Percentiles rank a stretch among this genome's conserved stretches.
These are phyloP conservation scores for Pharmacophagus antenor DNA, from an alignment of 2,888 invertebrate genomes.

Conservation along the genomic window DNA sequence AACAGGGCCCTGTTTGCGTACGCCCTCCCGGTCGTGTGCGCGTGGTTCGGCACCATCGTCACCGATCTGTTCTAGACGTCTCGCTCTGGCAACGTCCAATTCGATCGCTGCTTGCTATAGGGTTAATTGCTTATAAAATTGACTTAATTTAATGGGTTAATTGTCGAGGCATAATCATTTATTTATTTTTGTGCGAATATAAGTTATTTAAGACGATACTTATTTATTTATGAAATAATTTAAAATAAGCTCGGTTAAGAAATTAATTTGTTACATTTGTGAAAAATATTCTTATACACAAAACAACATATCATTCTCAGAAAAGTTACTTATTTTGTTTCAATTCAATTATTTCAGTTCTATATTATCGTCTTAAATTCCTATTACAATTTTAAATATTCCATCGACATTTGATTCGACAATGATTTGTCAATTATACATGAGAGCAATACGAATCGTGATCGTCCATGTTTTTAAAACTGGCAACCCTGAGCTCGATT, in stretches of 20 bases:
- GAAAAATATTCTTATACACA: not conserved
- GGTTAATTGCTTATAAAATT: not conserved
- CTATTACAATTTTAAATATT: not conserved
- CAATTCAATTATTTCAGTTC: not conserved
- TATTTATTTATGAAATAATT: not conserved
- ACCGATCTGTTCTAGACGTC: constrained; percentile 88
- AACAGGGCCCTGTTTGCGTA: constrained; percentile 86
- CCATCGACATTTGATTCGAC: not conserved
- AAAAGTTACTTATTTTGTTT: not conserved
- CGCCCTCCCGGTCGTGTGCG: constrained; percentile 89
- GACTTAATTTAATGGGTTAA: not conserved
- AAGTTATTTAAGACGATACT: not conserved
- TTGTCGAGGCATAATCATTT: not conserved
- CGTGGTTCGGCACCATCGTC: constrained; percentile 92
- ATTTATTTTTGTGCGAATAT: not conserved
- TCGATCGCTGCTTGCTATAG: not conserved
- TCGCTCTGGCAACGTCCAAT: constrained; percentile 14
- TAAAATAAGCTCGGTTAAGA: not conserved
- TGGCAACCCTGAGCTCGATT: constrained; percentile 16
- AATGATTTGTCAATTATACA: not conserved
- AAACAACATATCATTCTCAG: not conserved
- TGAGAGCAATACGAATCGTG: not conserved
- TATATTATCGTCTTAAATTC: not conserved
- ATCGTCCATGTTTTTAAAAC: constrained; percentile 10
- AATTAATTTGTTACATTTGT: not conserved